Evolutionary conservation across 2,113 vertebrate genomes (phyloP), one percentile per base, ranked within the genome.

Genomic region (Diadophis punctatus): DNA sequence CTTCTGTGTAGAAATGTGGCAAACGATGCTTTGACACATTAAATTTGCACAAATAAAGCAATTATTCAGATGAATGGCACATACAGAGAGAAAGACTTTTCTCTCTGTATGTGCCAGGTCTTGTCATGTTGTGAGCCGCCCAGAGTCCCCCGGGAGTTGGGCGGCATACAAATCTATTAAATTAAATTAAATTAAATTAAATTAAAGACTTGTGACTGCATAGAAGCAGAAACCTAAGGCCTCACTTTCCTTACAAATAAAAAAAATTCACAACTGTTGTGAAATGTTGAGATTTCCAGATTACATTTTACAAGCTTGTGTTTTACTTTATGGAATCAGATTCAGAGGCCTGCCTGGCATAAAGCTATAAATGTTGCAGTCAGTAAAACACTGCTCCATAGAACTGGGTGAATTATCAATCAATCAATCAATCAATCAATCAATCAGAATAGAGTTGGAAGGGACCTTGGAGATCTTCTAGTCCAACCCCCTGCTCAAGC

Each of bases 1-100:
- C n/a, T n/a, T n/a, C n/a, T n/a, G n/a, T n/a, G n/a, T n/a, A n/a
- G n/a, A n/a, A n/a, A n/a, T n/a, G n/a, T n/a, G n/a, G n/a, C n/a
- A n/a, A n/a, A n/a, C n/a, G n/a, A n/a, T n/a, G n/a, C n/a, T n/a
- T n/a, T n/a, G n/a, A n/a, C n/a, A n/a, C 93, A 93, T 97, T 97
- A 94, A 95, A 12, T 91, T 93, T 96, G 94, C 96, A 97, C 96
- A 97, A 96, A 96, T 94, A 84, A 91, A 94, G 91, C 95, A 97
- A 96, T 96, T 96, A 97, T 97, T 97, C 95, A 96, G 94, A 90
- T 96, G 96, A 96, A 97, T 96, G 92, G 86, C 84, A 48, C 20
- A 58, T 39, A 55, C 16, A 63, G 46, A 60, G 9, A 53, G 20
- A 25, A n/a, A 96, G 94, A 95, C 30, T 5, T 60, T n/a, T n/a